These are phyloP conservation scores for Cyprinus carpio DNA, from an alignment of 2,113 vertebrate species.

Conservation along the genomic window DNA sequence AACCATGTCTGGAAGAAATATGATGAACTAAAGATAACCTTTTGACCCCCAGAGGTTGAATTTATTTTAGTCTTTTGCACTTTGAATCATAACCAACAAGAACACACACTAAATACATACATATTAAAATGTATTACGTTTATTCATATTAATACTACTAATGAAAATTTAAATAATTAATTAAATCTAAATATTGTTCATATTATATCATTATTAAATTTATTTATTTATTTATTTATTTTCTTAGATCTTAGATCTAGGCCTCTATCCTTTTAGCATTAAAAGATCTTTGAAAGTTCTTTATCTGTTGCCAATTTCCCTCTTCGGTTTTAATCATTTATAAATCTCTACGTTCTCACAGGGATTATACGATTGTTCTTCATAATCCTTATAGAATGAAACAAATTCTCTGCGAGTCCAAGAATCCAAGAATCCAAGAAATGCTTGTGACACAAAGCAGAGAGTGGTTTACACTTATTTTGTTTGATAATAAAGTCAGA, in stretches of 20 bases:
- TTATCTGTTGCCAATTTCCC: not conserved
- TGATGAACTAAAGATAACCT: not conserved
- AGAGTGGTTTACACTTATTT: not conserved
- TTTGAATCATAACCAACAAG: not conserved
- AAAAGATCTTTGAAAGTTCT: not conserved
- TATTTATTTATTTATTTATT: not conserved
- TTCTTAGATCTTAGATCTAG: not conserved
- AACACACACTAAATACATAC: not conserved
- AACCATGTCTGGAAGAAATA: not conserved
- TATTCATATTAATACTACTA: not conserved
- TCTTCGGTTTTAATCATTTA: not conserved
- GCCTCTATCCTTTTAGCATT: not conserved
- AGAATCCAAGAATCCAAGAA: constrained; percentile 9
- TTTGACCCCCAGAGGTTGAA: not conserved
- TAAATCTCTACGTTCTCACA: constrained; percentile 12
- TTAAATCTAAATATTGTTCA: not conserved
- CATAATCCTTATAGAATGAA: not conserved
- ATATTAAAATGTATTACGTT: not conserved
- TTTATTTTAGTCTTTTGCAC: not conserved
- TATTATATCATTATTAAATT: not conserved
- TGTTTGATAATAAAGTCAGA: constrained; percentile 37
- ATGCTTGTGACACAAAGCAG: not conserved
- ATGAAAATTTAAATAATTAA: not conserved
- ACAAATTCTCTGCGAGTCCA: not conserved
- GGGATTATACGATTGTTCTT: not conserved